phyloP scores from a whole-genome alignment of 2,113 vertebrate species.

The Sterrhoptilus dennistouni region DNA sequence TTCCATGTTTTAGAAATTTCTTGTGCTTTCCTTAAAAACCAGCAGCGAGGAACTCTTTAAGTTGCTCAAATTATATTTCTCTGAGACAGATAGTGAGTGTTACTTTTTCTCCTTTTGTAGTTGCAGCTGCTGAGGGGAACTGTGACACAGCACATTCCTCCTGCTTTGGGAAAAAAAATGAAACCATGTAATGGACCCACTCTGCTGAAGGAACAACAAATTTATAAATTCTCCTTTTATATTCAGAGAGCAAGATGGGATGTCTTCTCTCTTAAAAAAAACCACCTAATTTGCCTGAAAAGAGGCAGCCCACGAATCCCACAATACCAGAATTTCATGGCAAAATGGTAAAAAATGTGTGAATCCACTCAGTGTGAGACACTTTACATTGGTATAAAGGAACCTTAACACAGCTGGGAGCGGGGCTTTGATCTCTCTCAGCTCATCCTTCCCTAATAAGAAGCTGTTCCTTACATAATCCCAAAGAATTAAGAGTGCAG shows the following conservation, averaged over 20 bases:
- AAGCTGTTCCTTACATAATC: background rate
- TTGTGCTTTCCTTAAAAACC: background rate
- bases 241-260: background rate
- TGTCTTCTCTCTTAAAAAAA: background rate
- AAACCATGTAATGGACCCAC: background rate
- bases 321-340: background rate
- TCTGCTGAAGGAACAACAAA: background rate
- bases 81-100: background rate
- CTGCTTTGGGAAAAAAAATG: background rate
- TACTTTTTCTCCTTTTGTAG: background rate
- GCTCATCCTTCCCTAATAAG: background rate
- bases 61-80: background rate
- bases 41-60: background rate
- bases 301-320: background rate
- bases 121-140: background rate
- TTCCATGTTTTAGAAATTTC: background rate
- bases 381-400: background rate
- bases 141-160: background rate
- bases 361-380: background rate
- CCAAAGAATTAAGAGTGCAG: background rate
- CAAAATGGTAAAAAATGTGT: background rate
- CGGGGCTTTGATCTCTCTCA: conserved; percentile 27
- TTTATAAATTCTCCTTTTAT: background rate
- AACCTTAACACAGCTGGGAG: background rate
- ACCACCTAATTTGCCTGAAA: background rate